Percentiles rank a stretch among this genome's conserved stretches.
Evolutionary conservation across 1,140 invertebrate genomes (phyloP).

Genomic region (Pentalonia nigronervosa): DNA sequence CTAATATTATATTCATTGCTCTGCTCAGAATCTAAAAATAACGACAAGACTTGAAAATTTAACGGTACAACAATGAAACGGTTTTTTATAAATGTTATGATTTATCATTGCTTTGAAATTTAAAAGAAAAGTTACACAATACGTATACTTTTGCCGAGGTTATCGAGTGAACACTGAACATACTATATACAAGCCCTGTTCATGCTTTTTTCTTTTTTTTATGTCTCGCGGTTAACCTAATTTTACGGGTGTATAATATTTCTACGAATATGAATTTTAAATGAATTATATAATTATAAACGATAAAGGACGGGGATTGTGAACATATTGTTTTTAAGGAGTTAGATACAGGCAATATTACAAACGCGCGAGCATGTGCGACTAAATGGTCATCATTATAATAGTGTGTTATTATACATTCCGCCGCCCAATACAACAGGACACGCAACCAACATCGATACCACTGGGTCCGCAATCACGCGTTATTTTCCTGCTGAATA

Average conservation of each 20-base stretch:
- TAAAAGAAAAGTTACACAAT: constrained; percentile 11
- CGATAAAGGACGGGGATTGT: not conserved
- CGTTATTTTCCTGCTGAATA: not conserved
- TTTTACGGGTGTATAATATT: not conserved
- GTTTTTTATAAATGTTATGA: constrained; percentile 13
- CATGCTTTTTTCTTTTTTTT: not conserved
- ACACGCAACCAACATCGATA: not conserved
- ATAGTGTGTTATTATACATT: not conserved
- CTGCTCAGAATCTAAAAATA: not conserved
- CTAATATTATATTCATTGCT: not conserved
- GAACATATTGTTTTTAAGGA: not conserved
- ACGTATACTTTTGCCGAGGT: not conserved
- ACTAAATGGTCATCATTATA: not conserved
- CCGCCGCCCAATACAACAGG: not conserved
- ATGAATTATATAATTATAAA: not conserved
- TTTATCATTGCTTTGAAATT: not conserved
- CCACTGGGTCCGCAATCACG: not conserved
- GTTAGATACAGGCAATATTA: not conserved
- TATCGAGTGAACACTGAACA: not conserved
- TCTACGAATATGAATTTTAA: not conserved
- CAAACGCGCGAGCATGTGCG: not conserved
- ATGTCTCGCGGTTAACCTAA: not conserved
- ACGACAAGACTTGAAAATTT: not conserved
- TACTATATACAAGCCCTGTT: not conserved
- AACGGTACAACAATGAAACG: not conserved